Evolutionary conservation across 2,888 invertebrate species (phyloP).

Genomic region (Salticus scenicus): DNA sequence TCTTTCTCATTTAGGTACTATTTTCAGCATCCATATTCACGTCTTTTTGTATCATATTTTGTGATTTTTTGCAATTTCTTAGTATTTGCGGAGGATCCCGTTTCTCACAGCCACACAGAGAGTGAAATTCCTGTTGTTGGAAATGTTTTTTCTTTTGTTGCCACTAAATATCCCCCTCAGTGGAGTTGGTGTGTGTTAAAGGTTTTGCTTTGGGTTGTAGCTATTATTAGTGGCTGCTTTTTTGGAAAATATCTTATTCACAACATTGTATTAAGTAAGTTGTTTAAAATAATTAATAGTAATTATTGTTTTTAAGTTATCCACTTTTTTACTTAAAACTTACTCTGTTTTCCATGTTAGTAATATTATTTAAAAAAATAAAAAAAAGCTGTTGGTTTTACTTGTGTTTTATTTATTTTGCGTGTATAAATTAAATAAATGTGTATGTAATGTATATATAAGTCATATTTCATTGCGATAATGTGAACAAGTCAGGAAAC

Average conservation of each 20-base stretch:
- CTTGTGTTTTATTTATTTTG: too few species aligned
- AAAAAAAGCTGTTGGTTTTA: too few species aligned
- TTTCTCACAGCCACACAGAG: conserved; percentile 78
- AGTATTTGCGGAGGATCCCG: conserved; percentile 79
- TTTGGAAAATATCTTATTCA: conserved; percentile 78
- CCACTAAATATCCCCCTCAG: conserved; percentile 77
- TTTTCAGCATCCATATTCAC: conserved; percentile 78
- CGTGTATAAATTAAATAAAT: too few species aligned
- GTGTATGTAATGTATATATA: too few species aligned
- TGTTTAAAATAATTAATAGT: background rate
- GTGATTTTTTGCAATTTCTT: conserved; percentile 78
- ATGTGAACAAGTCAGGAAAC: too few species aligned
- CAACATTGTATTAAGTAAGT: conserved; percentile 76
- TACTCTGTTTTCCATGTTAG: background rate
- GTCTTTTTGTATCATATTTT: conserved; percentile 77
- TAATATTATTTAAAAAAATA: background rate
- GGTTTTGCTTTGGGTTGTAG: conserved; percentile 77
- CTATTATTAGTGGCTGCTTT: conserved; percentile 77
- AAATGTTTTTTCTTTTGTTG: conserved; percentile 78
- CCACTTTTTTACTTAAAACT: too few species aligned
- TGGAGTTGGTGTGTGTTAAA: conserved; percentile 76
- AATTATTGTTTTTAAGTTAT: background rate
- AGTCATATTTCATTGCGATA: too few species aligned
- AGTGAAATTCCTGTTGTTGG: conserved; percentile 78
- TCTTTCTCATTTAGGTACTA: conserved; percentile 75